Evolutionary conservation across 2,888 invertebrate species (phyloP).

Genomic region (Pediacus dermestoides): DNA sequence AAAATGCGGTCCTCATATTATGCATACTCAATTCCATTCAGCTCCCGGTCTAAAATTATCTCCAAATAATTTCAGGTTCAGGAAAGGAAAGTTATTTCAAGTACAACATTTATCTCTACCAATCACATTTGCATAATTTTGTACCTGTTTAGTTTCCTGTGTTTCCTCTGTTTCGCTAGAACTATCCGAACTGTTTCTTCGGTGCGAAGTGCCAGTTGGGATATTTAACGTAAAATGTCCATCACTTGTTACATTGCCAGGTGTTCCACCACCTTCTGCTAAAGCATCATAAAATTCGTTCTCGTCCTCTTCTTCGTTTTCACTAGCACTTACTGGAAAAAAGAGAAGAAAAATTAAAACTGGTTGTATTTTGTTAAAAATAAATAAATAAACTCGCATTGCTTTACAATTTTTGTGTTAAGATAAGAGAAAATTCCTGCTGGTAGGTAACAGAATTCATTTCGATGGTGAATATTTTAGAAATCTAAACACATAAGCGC

Average conservation of each 20-base stretch:
- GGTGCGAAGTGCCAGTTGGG: constrained; percentile 47
- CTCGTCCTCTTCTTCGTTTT: constrained; percentile 73
- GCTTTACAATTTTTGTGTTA: too few relatives aligned
- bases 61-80: constrained; percentile 4
- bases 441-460: too few relatives aligned
- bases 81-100: too few relatives aligned
- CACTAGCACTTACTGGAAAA: constrained; percentile 51
- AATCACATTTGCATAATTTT: constrained; percentile 3
- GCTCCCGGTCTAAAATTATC: neutral
- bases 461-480: too few relatives aligned
- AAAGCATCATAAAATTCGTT: constrained; percentile 68
- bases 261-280: constrained; percentile 45
- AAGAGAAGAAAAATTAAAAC: too few relatives aligned
- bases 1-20: too few relatives aligned
- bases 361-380: too few relatives aligned
- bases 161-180: constrained; percentile 55
- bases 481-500: too few relatives aligned
- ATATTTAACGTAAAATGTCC: constrained; percentile 64
- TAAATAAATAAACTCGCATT: too few relatives aligned
- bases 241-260: constrained; percentile 48
- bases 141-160: constrained; percentile 50
- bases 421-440: too few relatives aligned
- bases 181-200: constrained; percentile 50
- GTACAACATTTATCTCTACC: constrained; percentile 3
- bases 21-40: too few relatives aligned